A percentile compares a stretch with the other conserved stretches of the same genome.
Conservation (phyloP, 2,797 vertebrate genomes). For the Parotocinclus haroldoi region DNA sequence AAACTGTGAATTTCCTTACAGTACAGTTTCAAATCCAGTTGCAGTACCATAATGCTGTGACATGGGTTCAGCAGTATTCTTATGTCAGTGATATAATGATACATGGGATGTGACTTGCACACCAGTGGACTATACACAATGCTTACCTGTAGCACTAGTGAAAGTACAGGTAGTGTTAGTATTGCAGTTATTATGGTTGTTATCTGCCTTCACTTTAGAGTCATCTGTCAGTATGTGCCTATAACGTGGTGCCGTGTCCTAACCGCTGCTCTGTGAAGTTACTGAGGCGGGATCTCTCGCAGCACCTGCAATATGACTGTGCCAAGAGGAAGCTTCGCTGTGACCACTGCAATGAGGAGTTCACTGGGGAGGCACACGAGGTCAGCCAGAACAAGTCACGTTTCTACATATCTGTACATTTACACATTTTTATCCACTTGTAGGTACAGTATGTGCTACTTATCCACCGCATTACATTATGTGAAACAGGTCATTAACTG, state of each 20-base stretch:
- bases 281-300: conserved; percentile 86
- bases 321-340: conserved; percentile 92
- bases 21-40: too few relatives aligned
- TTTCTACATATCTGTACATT: neutral
- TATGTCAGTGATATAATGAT: too few relatives aligned
- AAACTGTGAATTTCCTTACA: too few relatives aligned
- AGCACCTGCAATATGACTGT: conserved; percentile 93
- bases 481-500: too few relatives aligned
- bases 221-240: conserved; percentile 83
- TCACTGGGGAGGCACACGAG: conserved; percentile 93
- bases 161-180: neutral
- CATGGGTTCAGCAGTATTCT: too few relatives aligned
- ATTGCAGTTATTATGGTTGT: neutral
- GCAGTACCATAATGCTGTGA: too few relatives aligned
- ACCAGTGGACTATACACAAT: too few relatives aligned
- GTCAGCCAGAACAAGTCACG: conserved; percentile 58
- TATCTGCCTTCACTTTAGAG: conserved; percentile 61
- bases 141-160: too few relatives aligned
- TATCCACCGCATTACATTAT: too few relatives aligned
- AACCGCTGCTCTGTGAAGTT: conserved; percentile 91
- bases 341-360: conserved; percentile 91
- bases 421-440: too few relatives aligned
- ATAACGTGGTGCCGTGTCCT: conserved; percentile 94
- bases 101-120: too few relatives aligned
- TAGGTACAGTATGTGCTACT: too few relatives aligned